Conservation (phyloP, 2,113 vertebrate genomes). For the Prinia subflava region DNA sequence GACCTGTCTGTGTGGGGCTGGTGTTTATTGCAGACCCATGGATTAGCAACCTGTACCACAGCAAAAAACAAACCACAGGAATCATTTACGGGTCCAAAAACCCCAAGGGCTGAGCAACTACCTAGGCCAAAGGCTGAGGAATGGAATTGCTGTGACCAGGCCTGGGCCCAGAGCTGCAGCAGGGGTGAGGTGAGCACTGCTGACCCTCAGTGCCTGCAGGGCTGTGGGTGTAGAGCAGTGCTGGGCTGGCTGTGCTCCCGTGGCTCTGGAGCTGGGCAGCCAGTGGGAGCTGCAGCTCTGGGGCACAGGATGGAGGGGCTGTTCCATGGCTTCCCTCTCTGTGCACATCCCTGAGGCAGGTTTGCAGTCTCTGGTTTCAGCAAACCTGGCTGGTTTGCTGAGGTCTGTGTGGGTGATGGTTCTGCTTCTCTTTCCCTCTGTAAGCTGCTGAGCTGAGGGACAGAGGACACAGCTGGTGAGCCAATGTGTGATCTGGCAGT, state of each 20-base stretch:
- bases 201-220: background rate
- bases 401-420: background rate
- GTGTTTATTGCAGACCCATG: background rate
- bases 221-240: background rate
- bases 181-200: background rate
- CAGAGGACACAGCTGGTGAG: background rate
- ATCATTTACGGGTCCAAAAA: background rate
- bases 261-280: background rate
- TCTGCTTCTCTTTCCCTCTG: background rate
- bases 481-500: background rate
- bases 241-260: background rate
- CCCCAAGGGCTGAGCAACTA: background rate
- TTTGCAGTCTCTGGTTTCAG: background rate
- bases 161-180: background rate
- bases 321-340: background rate
- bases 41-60: accelerated
- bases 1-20: background rate
- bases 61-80: background rate
- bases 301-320: background rate
- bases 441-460: background rate
- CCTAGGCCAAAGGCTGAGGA: background rate
- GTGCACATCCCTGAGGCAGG: background rate
- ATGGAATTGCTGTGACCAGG: background rate
- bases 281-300: background rate
- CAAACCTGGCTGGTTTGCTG: background rate